A percentile compares a stretch with the other conserved stretches of the same genome.
These are phyloP conservation scores for Lycia hirtaria DNA, from an alignment of 2,888 invertebrate genomes.

Conservation along the genomic window DNA sequence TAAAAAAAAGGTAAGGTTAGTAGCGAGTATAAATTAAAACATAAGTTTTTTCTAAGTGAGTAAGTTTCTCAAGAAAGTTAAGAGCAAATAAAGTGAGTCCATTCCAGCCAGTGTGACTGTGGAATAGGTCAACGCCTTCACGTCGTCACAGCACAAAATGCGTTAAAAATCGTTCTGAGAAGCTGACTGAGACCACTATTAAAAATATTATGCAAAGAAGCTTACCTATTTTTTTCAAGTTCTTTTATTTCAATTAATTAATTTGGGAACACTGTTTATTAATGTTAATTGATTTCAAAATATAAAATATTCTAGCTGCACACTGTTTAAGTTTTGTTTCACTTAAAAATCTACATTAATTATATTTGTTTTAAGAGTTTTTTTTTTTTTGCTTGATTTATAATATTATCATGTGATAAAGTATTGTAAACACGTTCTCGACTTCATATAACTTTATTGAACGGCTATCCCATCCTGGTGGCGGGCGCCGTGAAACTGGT, in stretches of 20 bases:
- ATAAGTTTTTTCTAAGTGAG: not conserved
- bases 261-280: too few relatives aligned
- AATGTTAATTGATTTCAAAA: too few relatives aligned
- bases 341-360: not conserved
- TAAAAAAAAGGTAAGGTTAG: too few relatives aligned
- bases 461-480: conserved; percentile 14
- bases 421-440: not conserved
- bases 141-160: not conserved
- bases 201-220: not conserved
- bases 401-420: not conserved
- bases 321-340: not conserved
- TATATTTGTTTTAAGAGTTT: not conserved
- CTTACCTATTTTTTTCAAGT: too few relatives aligned
- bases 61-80: conserved; percentile 2
- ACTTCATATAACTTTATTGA: not conserved
- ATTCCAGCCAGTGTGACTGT: not conserved
- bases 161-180: not conserved
- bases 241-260: too few relatives aligned
- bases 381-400: not conserved
- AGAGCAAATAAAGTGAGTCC: not conserved
- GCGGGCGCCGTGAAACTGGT: conserved; percentile 48
- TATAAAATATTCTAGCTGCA: too few relatives aligned
- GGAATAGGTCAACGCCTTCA: conserved; percentile 13
- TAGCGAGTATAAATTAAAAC: not conserved
- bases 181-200: not conserved